Base-by-base conservation (phyloP, 2,797 vertebrate species). In the Lepus townsendii region DNA sequence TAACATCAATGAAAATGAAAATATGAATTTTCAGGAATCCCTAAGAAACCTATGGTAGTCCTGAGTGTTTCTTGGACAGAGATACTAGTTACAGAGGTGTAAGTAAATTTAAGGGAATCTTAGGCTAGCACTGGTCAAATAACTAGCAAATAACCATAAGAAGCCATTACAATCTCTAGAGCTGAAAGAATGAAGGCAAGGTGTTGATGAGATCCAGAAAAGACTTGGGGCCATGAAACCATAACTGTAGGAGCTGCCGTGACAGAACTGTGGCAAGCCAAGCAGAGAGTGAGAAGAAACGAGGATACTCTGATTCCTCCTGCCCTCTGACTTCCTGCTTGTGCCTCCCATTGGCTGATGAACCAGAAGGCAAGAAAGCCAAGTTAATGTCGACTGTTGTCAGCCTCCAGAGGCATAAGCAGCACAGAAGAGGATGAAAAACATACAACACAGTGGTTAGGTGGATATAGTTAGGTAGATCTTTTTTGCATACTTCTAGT, bases 1-100 rank as follows among this genome's bases (percentile, higher is more conserved):
- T 66, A 82, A 82, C 20, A 52, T n/a, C 76, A 54, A 79, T 79
- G 12, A 91, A 93, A 89, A 90, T 66, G 75, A 80, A 88, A 9
- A 19, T 69, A 22, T 50, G 91, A 73, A 88, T 90, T 92, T 88
- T 72, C 26, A 90, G 22, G 1, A 79, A 92, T 87, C 77, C 0
- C 22, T 42, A 79, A 89, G 38, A 92, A 85, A 91, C 3, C 27
- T 52, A 65, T 42, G 26, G 38, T 19, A 76, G 72, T 71, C 60
- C 19, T 77, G 19, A 42, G 38, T 62, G 9, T 80, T 77, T 92
- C 19, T 79, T 94, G 17, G 95, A 57, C 62, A 88, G 38, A 83
- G 9, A 0, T 2, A 30, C 38, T 80, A 26, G 38, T 68, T 83
- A 79, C 1, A 65, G 32, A 83, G 17, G 3, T 77, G 17, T 27